These are phyloP conservation scores for Apis florea DNA, from an alignment of 1,140 invertebrate genomes.

Conservation along the genomic window DNA sequence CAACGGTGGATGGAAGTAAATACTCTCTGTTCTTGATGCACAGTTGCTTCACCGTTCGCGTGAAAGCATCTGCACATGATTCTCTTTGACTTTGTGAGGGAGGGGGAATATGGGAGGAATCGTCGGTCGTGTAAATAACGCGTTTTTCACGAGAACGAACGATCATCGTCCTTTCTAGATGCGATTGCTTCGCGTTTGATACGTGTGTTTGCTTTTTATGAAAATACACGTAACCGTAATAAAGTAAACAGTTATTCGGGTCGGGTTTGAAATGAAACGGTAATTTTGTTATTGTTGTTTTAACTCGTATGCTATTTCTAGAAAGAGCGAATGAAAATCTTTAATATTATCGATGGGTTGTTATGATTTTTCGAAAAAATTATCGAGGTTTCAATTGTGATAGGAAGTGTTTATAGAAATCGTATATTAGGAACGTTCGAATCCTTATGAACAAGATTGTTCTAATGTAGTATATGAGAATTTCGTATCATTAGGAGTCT, in stretches of 20 bases:
- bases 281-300: background rate
- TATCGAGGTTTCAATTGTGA: background rate
- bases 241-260: background rate
- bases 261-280: background rate
- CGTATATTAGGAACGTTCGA: too few species aligned
- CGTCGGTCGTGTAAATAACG: background rate
- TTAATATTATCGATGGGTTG: background rate
- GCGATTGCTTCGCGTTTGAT: background rate
- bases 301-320: too few species aligned
- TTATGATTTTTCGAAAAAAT: background rate
- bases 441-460: too few species aligned
- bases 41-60: background rate
- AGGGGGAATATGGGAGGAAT: too few species aligned
- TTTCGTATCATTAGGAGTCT: too few species aligned
- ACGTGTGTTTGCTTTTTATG: background rate
- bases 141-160: background rate
- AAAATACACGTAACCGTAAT: background rate
- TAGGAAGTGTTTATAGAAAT: background rate
- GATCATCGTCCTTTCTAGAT: background rate
- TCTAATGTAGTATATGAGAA: too few species aligned
- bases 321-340: too few species aligned
- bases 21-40: constrained; percentile 2
- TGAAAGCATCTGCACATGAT: constrained; percentile 19
- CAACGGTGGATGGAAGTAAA: constrained; percentile 23
- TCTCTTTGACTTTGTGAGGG: background rate